Percentiles rank a stretch among this genome's conserved stretches.
Conservation (phyloP, 2,888 invertebrate species). For the Reticulitermes lucifugus region DNA sequence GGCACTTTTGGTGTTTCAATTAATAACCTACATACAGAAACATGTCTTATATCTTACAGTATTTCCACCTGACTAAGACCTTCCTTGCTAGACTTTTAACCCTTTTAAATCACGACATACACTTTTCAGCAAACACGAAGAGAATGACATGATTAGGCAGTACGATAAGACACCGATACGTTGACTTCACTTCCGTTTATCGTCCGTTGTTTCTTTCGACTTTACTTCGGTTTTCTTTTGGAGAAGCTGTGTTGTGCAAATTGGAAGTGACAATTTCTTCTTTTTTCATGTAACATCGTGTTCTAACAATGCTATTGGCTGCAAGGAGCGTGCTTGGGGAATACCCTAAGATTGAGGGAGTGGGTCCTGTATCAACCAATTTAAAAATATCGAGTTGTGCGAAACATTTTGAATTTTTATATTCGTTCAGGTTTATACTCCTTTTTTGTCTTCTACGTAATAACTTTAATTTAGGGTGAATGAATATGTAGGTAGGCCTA, state of each 20-base stretch:
- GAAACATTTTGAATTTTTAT: no score
- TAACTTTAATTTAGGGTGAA: no score
- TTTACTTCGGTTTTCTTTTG: constrained; percentile 31
- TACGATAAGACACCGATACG: neutral
- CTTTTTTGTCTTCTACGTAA: no score
- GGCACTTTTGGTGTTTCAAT: no score
- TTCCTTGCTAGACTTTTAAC: no score
- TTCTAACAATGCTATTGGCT: constrained; percentile 30
- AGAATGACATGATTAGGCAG: constrained; percentile 11
- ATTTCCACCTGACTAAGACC: no score
- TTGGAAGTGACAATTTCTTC: constrained; percentile 49
- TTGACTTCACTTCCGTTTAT: constrained; percentile 15
- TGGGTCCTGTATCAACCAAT: constrained; percentile 23
- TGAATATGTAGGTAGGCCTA: no score
- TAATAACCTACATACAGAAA: no score
- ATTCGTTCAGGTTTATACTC: no score
- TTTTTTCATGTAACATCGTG: constrained; percentile 7
- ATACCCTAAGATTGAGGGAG: neutral
- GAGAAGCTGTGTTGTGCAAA: constrained; percentile 32
- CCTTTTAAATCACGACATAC: no score
- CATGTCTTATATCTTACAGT: neutral
- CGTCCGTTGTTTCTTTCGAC: constrained; percentile 21
- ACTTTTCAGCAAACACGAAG: no score
- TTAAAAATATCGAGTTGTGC: neutral
- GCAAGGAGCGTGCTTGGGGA: constrained; percentile 18